Base-by-base conservation (phyloP, 2,888 invertebrate species). In the Nemapogon koenigi region DNA sequence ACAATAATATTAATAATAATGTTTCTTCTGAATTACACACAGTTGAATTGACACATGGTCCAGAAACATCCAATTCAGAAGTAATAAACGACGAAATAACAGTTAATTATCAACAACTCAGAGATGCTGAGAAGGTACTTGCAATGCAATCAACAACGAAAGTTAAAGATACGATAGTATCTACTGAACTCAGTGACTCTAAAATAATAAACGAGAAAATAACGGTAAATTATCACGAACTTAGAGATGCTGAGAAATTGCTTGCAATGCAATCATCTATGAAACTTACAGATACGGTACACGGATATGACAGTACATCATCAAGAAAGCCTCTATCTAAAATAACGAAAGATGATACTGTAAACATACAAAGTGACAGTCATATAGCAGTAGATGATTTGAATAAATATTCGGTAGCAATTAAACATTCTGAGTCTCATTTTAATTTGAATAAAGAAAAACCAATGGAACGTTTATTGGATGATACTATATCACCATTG, bases 211-310 rank as follows among this genome's bases (percentile, higher is more conserved):
- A 10, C 22, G 22, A 10, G 26, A 26, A 26, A n/a, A n/a, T n/a
- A n/a, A n/a, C n/a, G n/a, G n/a, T n/a, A n/a, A 57, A 42, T 41
- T 63, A 68, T 42, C 49, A 60, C 14, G 62, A 62, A 50, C 51
- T 64, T 42, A 47, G 46, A 35, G 65, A 67, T 45, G 62, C 60
- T 22, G 53, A 54, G 40, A 38, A 40, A 4, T 32, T 40, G 27
- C 42, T 45, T 25, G 49, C 47, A 15, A 19, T 41, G 26, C 8
- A 40, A 14, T 26, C 19, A 3, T 32, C 41, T 22, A 28, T 30
- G 8, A 41, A 41, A 36, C n/a, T n/a, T n/a, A n/a, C n/a, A n/a
- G n/a, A n/a, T n/a, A n/a, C n/a, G n/a, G n/a, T n/a, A n/a, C n/a
- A n/a, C n/a, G n/a, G n/a, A n/a, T n/a, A n/a, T n/a, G n/a, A n/a